phyloP scores from a whole-genome alignment of 2,888 invertebrate species.

The Byasa hedistus region DNA sequence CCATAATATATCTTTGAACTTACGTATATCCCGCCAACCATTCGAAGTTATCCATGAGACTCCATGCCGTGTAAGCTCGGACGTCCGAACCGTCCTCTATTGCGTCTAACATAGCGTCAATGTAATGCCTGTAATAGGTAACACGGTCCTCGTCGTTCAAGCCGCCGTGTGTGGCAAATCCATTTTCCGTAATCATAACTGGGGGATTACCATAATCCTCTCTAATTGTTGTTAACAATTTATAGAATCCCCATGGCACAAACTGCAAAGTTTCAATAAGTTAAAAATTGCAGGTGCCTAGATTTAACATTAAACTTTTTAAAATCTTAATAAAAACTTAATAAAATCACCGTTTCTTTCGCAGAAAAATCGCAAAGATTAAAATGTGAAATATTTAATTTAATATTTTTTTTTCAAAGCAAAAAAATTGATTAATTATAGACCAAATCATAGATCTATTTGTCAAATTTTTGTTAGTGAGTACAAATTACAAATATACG shows the following conservation, averaged over 20 bases:
- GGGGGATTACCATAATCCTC: slow-evolving; percentile 68
- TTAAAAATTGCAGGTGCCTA: no score
- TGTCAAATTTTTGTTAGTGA: no score
- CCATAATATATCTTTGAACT: slow-evolving; percentile 35
- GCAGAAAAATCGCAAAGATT: no score
- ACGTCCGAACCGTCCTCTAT: slow-evolving; percentile 61
- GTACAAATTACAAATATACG: no score
- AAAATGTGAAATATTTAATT: no score
- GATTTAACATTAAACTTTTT: background rate
- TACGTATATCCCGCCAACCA: slow-evolving; percentile 77
- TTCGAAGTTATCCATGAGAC: slow-evolving; percentile 82
- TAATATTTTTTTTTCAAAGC: no score
- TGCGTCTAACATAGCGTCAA: slow-evolving; percentile 58
- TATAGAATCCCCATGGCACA: slow-evolving; percentile 76
- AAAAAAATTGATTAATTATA: no score
- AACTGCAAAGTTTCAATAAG: slow-evolving; percentile 4
- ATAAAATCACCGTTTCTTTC: no score
- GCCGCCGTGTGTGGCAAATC: slow-evolving; percentile 45
- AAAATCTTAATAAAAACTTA: no score
- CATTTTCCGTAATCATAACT: slow-evolving; percentile 80
- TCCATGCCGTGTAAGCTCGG: slow-evolving; percentile 77
- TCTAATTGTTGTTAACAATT: slow-evolving; percentile 69
- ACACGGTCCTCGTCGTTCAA: slow-evolving; percentile 62
- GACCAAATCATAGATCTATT: no score
- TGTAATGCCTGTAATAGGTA: slow-evolving; percentile 53